Base-by-base conservation (phyloP, 2,113 vertebrate species). In the Bubalus kerabau region DNA sequence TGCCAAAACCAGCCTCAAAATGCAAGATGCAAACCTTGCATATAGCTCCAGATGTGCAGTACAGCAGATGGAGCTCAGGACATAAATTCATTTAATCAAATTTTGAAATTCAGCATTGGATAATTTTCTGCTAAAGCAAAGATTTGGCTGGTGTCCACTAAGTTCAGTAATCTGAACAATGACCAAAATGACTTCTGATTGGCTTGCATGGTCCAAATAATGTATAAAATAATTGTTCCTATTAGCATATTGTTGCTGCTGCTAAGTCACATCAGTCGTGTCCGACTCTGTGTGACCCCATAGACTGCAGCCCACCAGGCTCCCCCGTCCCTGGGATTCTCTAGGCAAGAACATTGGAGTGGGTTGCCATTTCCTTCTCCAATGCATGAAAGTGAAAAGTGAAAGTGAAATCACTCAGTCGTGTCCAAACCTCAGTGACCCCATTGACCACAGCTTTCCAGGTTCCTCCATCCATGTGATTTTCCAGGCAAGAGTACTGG, bases 41-140 rank as follows among this genome's bases (percentile, higher is more conserved):
- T 50, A 7, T n/a, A 60, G 26, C 17, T 94, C 52, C 32, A 87
- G 32, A 93, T 82, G 46, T 67, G 40, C 23, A 67, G n/a, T 14
- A 93, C 21, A 1, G 3, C 17, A 54, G 46, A 92, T 3, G 3
- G 40, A 95, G 86, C 4, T 5, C 52, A 40, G 71, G 86, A 78
- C 50, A 84, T 76, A 32, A 60, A 95, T 57, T 83, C 28, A 60
- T 86, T 93, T 15, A 32, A 46, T 46, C 11, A 67, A 85, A 93
- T 48, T 78, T 56, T 71, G 13, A 46, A 89, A 94, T 86, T 74
- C 56, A 90, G 93, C 86, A 96, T 2, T 56, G 30, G 14, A 78
- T 91, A 36, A 83, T 57, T 82, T 86, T 76, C 59, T 82, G n/a
- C 59, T 88, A 62, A 84, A 60, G 50, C n/a, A 64, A 97, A 97